Conservation (phyloP, 2,113 vertebrate genomes). For the Cheirogaleus medius region DNA sequence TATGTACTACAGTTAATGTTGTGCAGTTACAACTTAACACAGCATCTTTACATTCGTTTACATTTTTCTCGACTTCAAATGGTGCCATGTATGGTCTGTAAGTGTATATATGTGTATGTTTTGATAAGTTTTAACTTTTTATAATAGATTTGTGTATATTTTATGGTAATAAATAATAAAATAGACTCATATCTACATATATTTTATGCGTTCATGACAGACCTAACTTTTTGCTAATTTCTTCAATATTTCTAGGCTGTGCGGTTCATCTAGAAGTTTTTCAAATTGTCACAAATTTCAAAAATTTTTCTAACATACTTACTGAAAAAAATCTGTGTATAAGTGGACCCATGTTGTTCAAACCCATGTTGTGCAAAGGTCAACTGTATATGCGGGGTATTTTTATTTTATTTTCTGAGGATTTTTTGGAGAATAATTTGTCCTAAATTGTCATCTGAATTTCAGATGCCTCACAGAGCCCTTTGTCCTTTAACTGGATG, state of each 20-base stretch:
- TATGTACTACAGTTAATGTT: neutral
- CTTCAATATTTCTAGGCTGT: neutral
- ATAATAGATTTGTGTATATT: neutral
- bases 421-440: neutral
- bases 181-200: neutral
- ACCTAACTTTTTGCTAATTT: neutral
- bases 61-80: neutral
- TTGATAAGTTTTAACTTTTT: neutral
- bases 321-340: neutral
- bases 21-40: neutral
- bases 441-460: neutral
- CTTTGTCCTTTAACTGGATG: neutral
- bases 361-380: neutral
- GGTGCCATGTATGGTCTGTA: neutral
- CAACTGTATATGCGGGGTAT: neutral
- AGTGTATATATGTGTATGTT: neutral
- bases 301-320: neutral
- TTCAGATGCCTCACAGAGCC: neutral
- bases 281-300: neutral
- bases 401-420: neutral
- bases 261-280: neutral
- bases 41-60: neutral
- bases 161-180: neutral
- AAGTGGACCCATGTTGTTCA: neutral
- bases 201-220: neutral